Evolutionary conservation across 2,888 invertebrate species (phyloP).

Genomic region (Drosophila macrospina): DNA sequence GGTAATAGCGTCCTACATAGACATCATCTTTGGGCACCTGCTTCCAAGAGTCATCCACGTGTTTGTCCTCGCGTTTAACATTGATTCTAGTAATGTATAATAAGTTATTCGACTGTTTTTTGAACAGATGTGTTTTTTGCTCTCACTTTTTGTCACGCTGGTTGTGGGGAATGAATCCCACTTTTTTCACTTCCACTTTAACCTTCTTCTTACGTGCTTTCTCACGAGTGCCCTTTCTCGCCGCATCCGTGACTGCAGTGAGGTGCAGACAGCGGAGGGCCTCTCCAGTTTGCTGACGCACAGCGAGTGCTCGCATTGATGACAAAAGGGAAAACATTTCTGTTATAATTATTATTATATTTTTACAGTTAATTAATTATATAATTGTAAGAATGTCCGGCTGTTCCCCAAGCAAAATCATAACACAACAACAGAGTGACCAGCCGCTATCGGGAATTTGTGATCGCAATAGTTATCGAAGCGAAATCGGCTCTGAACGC

Average conservation of each 20-base stretch:
- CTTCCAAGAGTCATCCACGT: constrained; percentile 88
- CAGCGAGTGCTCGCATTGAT: constrained; percentile 64
- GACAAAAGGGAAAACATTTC: constrained; percentile 74
- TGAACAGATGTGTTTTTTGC: not conserved
- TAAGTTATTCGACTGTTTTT: not conserved
- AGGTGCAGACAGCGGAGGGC: constrained; percentile 86
- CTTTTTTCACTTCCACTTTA: constrained; percentile 91
- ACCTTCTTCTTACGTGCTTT: constrained; percentile 91
- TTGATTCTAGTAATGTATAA: constrained; percentile 80
- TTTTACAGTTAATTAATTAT: constrained; percentile 39
- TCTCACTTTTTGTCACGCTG: constrained; percentile 87
- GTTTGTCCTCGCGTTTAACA: constrained; percentile 86
- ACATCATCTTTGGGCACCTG: constrained; percentile 88
- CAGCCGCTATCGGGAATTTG: not conserved
- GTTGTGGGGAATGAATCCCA: constrained; percentile 91
- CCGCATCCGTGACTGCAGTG: constrained; percentile 89
- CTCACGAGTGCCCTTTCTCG: constrained; percentile 93
- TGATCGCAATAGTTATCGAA: constrained; percentile 18
- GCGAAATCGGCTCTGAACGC: not conserved
- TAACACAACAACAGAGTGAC: constrained; percentile 40
- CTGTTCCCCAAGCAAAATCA: constrained; percentile 41
- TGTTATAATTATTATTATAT: constrained; percentile 32
- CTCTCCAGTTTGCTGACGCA: constrained; percentile 70
- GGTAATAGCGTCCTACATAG: constrained; percentile 87
- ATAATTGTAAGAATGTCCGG: constrained; percentile 43